Evolutionary conservation across 2,888 invertebrate species (phyloP).

Genomic region (Dryocosmus kuriphilus): DNA sequence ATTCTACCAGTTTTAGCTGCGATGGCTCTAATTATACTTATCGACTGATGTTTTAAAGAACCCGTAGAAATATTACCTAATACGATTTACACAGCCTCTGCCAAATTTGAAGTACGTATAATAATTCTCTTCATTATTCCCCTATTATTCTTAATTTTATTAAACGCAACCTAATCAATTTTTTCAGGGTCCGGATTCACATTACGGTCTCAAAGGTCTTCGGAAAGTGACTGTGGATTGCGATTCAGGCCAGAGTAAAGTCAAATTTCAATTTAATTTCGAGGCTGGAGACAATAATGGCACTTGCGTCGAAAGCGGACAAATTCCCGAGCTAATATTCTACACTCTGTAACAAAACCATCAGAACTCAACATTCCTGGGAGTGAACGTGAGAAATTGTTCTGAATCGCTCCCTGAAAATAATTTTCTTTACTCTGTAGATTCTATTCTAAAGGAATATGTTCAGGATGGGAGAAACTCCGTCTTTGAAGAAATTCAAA

Average conservation of each 20-base stretch:
- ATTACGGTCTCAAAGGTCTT: conserved; percentile 90
- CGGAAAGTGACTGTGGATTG: conserved; percentile 87
- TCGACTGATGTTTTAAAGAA: conserved; percentile 90
- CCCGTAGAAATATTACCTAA: conserved; percentile 89
- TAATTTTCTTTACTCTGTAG: not conserved
- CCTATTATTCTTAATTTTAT: not conserved
- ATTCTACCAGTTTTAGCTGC: conserved; percentile 87
- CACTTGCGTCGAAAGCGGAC: conserved; percentile 91
- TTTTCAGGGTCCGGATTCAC: conserved; percentile 89
- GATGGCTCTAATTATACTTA: conserved; percentile 89
- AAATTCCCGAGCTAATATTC: conserved; percentile 92
- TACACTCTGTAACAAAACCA: conserved; percentile 79
- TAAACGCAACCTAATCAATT: not conserved
- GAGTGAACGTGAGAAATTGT: not conserved
- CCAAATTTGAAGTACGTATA: conserved; percentile 82
- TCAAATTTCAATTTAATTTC: conserved; percentile 90
- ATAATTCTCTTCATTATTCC: not conserved
- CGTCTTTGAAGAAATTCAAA: not conserved
- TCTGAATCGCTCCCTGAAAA: not conserved
- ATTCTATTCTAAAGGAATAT: not conserved
- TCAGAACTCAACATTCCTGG: not conserved
- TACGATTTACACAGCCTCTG: conserved; percentile 89
- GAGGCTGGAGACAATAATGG: conserved; percentile 93
- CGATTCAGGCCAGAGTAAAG: conserved; percentile 86
- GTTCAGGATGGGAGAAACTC: not conserved